A percentile compares a stretch with the other conserved stretches of the same genome.
Conservation (phyloP, 30 jellyfish, hydroid and myxozoan species). For the Cassiopea andromeda region DNA sequence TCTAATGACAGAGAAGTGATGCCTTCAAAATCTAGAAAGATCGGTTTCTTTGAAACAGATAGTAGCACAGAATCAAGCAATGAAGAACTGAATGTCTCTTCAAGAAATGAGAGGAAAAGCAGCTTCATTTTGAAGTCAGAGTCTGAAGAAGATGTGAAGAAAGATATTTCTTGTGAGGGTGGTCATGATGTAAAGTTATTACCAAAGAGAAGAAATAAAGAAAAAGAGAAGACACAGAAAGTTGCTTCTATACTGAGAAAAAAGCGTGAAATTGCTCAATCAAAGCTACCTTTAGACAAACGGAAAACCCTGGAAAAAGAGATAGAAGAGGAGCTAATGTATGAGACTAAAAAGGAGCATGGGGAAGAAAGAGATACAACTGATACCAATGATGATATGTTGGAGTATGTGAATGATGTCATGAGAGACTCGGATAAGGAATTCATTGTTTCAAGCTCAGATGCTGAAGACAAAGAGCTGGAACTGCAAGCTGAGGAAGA, state of each 20-base stretch:
- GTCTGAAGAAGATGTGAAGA: slow-evolving; percentile 10
- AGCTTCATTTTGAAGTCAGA: slow-evolving; percentile 28
- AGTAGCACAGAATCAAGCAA: slow-evolving; percentile 29
- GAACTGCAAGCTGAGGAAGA: slow-evolving; percentile 6
- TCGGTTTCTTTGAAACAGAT: neutral
- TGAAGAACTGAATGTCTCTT: slow-evolving; percentile 21
- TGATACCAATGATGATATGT: neutral
- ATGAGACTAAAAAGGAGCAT: slow-evolving; percentile 9
- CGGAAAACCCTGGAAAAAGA: slow-evolving; percentile 31
- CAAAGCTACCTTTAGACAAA: slow-evolving; percentile 39
- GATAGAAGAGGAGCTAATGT: slow-evolving; percentile 11
- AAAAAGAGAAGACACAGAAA: slow-evolving; percentile 21
- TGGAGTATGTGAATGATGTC: neutral
- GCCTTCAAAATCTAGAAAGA: neutral
- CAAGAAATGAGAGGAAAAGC: slow-evolving; percentile 6
- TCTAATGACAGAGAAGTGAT: neutral
- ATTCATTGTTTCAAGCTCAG: slow-evolving; percentile 53
- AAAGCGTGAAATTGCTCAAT: slow-evolving; percentile 40
- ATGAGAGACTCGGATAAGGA: slow-evolving; percentile 65
- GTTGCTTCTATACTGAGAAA: slow-evolving; percentile 38
- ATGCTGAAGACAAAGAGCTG: slow-evolving; percentile 13
- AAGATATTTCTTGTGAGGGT: neutral
- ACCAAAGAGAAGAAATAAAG: slow-evolving; percentile 44
- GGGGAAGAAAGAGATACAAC: slow-evolving; percentile 15
- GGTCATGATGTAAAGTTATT: neutral